Evolutionary conservation across 2,797 vertebrate species (phyloP), one percentile per base, ranked within the genome.

Genomic region (Spinus olivaceus): DNA sequence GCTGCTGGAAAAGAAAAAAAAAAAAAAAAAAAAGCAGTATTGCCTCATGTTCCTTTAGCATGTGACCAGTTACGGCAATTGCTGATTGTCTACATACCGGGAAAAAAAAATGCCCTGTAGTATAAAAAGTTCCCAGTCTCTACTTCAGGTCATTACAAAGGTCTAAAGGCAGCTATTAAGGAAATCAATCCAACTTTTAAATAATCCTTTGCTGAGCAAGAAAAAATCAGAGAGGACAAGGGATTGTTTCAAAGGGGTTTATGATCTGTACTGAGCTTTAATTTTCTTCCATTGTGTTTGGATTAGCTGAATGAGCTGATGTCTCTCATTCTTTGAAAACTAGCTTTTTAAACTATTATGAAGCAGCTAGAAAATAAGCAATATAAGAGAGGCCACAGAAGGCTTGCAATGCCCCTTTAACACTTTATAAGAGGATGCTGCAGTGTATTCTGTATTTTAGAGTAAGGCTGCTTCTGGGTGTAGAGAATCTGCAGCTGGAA

Each of bases 51-150:
- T 86, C 66, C 51, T 85, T 87, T 59, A 93, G 81, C 94, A 90
- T 95, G 92, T 96, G 94, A 97, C 84, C 84, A 88, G 57, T 95
- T 96, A 92, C 81, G 8, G 95, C 91, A 96, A 93, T 11, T 91
- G 86, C 91, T 92, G 93, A 81, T 92, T 70, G 88, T 88, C 92
- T 91, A 13, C 94, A 96, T 95, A 97, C 89, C 88, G 78, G 92
- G 72, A 94, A 92, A 78, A 84, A 84, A 74, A 74, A 95, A 54
- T 86, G 88, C 69, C 70, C 91, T 67, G 25, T 74, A 66, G 84
- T 90, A 67, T 87, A 46, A 91, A 82, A 95, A 90, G 90, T 93
- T 92, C 92, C 73, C 66, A 85, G 64, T 87, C 84, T 89, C 78
- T 85, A 47, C 81, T 94, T 92, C 86, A 93, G 92, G 86, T 95